Percentiles rank a stretch among this genome's conserved stretches.
phyloP scores from a whole-genome alignment of 2,113 vertebrate species.

The Ptychochromis oligacanthus region DNA sequence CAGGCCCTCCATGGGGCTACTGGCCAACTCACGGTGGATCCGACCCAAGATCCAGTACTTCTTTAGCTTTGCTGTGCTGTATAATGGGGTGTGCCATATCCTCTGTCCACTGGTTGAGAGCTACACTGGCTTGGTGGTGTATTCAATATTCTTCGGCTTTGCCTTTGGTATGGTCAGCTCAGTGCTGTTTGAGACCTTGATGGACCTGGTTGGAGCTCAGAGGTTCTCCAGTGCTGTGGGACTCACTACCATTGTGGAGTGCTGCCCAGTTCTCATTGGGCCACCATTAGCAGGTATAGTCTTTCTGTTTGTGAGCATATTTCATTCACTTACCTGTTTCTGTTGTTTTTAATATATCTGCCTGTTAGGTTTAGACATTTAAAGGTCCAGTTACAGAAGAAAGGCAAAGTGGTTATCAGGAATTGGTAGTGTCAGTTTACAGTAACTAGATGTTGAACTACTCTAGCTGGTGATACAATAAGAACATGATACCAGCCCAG shows the following conservation, averaged over 20 bases:
- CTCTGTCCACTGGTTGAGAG: constrained; percentile 87
- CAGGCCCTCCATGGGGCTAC: constrained; percentile 88
- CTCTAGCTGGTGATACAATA: neutral
- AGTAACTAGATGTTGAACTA: rapidly evolving
- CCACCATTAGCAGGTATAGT: constrained; percentile 93
- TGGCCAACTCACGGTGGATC: constrained; percentile 90
- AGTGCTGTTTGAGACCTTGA: constrained; percentile 94
- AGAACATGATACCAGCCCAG: neutral
- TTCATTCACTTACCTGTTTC: neutral
- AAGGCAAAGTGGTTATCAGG: too few species aligned
- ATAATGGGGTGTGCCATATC: constrained; percentile 91
- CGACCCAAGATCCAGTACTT: constrained; percentile 95
- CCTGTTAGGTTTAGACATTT: too few species aligned
- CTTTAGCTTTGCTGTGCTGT: constrained; percentile 92
- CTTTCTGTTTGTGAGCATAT: neutral
- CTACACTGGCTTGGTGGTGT: constrained; percentile 90
- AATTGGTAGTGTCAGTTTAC: neutral
- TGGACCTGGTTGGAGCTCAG: constrained; percentile 92
- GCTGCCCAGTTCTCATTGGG: constrained; percentile 92
- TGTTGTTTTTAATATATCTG: neutral
- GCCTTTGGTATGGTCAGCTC: constrained; percentile 98
- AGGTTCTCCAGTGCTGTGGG: constrained; percentile 97
- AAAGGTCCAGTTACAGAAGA: neutral
- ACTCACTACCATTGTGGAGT: constrained; percentile 94
- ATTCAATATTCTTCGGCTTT: constrained; percentile 93